phyloP scores from a whole-genome alignment of 2,888 invertebrate genomes.

The Drosophila rubida region DNA sequence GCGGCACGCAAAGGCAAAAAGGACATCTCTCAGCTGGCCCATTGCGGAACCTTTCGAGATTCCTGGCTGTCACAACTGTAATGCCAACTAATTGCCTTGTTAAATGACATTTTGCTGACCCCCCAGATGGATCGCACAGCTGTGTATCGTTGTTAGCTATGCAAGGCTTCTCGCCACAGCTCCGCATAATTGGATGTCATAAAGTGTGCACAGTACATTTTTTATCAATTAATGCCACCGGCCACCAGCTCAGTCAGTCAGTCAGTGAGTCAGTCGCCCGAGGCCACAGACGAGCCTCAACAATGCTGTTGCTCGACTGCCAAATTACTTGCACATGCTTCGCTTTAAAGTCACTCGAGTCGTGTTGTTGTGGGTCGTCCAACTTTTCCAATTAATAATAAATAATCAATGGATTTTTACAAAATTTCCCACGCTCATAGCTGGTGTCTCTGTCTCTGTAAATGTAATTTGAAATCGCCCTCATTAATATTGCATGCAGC shows the following conservation, averaged over 20 bases:
- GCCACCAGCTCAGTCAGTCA: neutral
- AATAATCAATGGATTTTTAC: neutral
- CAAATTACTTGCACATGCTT: neutral
- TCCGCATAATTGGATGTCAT: conserved; percentile 30
- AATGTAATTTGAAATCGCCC: neutral
- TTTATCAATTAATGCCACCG: conserved; percentile 25
- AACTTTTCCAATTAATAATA: conserved; percentile 1
- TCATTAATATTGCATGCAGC: neutral
- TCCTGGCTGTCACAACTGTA: conserved; percentile 50
- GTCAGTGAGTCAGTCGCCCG: no score
- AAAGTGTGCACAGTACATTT: conserved; percentile 18
- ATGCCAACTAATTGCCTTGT: conserved; percentile 61
- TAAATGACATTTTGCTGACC: conserved; percentile 56
- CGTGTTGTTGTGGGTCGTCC: no score
- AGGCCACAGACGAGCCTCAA: neutral
- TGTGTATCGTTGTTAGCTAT: conserved; percentile 29
- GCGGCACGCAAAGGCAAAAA: conserved; percentile 55
- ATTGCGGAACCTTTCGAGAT: conserved; percentile 45
- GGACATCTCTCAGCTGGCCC: conserved; percentile 41
- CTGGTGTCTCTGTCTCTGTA: no score
- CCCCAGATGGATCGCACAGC: conserved; percentile 33
- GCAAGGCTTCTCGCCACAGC: conserved; percentile 6
- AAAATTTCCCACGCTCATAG: no score
- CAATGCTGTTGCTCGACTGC: neutral
- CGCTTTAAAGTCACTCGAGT: neutral